Evolutionary conservation across 2,113 vertebrate species (phyloP).

Genomic region (Uropsilus gracilis): DNA sequence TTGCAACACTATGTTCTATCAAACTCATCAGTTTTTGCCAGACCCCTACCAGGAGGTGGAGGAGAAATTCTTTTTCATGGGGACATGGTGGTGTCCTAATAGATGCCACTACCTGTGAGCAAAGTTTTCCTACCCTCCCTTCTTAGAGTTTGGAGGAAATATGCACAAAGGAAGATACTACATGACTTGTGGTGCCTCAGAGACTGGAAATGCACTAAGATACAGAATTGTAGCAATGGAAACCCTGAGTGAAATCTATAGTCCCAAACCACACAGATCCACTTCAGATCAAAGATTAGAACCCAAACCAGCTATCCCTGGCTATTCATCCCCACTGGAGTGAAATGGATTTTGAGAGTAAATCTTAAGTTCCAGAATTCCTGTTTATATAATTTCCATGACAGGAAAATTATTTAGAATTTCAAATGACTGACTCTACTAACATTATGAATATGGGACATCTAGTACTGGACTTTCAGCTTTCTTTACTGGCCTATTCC

Average conservation of each 20-base stretch:
- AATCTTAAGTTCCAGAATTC: background rate
- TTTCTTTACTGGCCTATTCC: slow-evolving; percentile 20
- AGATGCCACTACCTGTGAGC: accelerated
- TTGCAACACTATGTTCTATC: background rate
- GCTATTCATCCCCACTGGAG: accelerated
- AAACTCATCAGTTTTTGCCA: background rate
- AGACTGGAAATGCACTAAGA: background rate
- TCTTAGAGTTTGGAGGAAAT: background rate
- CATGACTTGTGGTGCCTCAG: accelerated
- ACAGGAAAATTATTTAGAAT: background rate
- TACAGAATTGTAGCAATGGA: background rate
- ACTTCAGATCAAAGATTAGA: background rate
- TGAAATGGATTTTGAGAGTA: background rate
- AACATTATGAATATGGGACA: background rate
- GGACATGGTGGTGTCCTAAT: background rate
- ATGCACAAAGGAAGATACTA: background rate
- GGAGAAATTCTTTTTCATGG: accelerated
- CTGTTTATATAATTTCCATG: background rate
- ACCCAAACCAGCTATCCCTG: background rate
- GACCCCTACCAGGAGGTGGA: no score
- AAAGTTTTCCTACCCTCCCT: background rate
- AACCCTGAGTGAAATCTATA: background rate
- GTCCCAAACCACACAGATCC: background rate
- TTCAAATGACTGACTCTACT: background rate
- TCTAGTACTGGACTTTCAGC: background rate